Evolutionary conservation across 2,888 invertebrate genomes (phyloP).

Genomic region (Campoplex nolae): DNA sequence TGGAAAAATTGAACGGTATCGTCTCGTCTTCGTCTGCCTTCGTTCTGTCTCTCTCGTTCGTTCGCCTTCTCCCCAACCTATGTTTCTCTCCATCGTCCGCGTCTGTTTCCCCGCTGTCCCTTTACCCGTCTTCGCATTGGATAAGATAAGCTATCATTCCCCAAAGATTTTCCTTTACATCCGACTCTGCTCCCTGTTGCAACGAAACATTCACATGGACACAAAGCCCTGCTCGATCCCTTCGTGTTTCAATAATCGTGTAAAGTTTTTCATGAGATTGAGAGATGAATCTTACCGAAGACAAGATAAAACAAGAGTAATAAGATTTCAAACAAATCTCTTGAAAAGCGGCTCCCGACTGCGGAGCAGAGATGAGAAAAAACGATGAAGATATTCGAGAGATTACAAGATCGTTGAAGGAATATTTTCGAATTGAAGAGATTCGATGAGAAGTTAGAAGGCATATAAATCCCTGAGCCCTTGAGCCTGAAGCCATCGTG

Average conservation of each 20-base stretch:
- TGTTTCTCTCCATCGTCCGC: neutral
- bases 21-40: conserved; percentile 30
- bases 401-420: neutral
- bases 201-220: conserved; percentile 34
- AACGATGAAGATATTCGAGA: neutral
- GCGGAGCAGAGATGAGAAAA: neutral
- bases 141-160: conserved; percentile 62
- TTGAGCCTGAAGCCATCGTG: neutral
- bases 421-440: conserved; percentile 7
- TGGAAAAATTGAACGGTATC: conserved; percentile 42
- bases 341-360: neutral
- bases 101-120: neutral
- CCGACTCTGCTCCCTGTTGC: conserved; percentile 25
- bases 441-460: neutral
- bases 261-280: conserved; percentile 21
- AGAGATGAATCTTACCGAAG: neutral
- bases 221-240: neutral
- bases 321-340: neutral
- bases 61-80: neutral
- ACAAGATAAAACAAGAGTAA: neutral
- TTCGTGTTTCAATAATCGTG: conserved; percentile 21
- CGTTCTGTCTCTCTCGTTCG: conserved; percentile 7
- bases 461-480: neutral
- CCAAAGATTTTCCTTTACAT: conserved; percentile 37
- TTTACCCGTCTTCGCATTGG: conserved; percentile 5